A percentile compares a stretch with the other conserved stretches of the same genome.
Conservation (phyloP, 2,797 vertebrate species). For the Hyperoplus lanceolatus region DNA sequence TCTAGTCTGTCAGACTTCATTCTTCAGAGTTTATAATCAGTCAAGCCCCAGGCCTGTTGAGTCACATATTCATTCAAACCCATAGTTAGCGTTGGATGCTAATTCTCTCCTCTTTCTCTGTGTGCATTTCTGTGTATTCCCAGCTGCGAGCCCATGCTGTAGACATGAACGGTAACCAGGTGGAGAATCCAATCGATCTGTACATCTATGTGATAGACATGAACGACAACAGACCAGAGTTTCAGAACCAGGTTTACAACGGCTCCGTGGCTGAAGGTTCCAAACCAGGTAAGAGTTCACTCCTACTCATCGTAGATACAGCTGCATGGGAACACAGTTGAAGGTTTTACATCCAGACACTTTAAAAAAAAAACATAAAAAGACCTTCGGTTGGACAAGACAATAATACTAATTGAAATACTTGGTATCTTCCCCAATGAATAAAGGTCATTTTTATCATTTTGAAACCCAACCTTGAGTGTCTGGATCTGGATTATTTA, state of each 20-base stretch:
- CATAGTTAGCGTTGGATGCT: conserved; percentile 9
- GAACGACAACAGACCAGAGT: conserved; percentile 99
- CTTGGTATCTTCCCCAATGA: too few relatives aligned
- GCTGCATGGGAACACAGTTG: not conserved
- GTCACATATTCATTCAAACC: conserved; percentile 17
- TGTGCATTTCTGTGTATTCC: conserved; percentile 25
- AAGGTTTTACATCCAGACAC: too few relatives aligned
- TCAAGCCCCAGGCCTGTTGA: conserved; percentile 24
- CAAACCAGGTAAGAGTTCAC: conserved; percentile 91
- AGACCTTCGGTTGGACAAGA: too few relatives aligned
- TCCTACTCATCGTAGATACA: not conserved
- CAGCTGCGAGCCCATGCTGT: conserved; percentile 97
- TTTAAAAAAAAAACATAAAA: too few relatives aligned
- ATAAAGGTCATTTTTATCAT: too few relatives aligned
- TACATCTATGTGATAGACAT: conserved; percentile 99
- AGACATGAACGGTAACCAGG: conserved; percentile 98
- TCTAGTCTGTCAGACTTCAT: conserved; percentile 13
- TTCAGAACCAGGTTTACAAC: conserved; percentile 96
- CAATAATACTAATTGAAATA: too few relatives aligned
- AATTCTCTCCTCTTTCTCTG: conserved; percentile 9
- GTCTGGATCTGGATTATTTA: too few relatives aligned
- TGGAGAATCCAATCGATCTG: conserved; percentile 98
- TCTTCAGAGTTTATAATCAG: conserved; percentile 35
- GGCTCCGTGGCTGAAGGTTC: conserved; percentile 97
- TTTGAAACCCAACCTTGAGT: too few relatives aligned